phyloP scores from a whole-genome alignment of 2,797 vertebrate species.

The Girardinus metallicus region DNA sequence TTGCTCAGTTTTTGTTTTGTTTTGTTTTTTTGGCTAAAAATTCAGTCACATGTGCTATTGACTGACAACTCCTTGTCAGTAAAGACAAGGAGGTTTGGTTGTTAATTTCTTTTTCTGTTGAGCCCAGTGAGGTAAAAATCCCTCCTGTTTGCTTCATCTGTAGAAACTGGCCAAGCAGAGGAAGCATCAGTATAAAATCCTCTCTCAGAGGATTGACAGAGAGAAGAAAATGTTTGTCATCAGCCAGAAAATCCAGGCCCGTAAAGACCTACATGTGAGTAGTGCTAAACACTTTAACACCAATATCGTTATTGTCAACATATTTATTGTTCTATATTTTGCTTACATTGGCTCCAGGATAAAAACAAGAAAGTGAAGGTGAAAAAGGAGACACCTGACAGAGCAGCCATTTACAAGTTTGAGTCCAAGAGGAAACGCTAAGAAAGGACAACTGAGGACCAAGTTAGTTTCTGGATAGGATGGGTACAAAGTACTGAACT shows the following conservation, averaged over 20 bases:
- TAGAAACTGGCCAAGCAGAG: slow-evolving; percentile 87
- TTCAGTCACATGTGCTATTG: not conserved
- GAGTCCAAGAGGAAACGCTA: slow-evolving; percentile 89
- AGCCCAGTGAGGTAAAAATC: not conserved
- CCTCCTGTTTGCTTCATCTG: slow-evolving; percentile 16
- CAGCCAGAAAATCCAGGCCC: slow-evolving; percentile 94
- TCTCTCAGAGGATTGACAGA: slow-evolving; percentile 90
- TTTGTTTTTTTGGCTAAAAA: not conserved
- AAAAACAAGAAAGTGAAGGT: slow-evolving; percentile 91
- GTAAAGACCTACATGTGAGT: slow-evolving; percentile 91
- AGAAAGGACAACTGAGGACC: slow-evolving; percentile 16
- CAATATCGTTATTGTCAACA: not conserved
- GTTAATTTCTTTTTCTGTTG: not conserved
- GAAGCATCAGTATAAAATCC: slow-evolving; percentile 84
- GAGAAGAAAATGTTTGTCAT: slow-evolving; percentile 93
- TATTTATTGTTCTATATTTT: not conserved
- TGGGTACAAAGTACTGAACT: slow-evolving; percentile 17
- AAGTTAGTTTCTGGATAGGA: not conserved
- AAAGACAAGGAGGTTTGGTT: not conserved
- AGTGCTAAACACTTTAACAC: not conserved
- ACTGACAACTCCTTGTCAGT: not conserved
- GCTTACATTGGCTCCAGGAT: slow-evolving; percentile 79
- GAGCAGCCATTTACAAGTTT: slow-evolving; percentile 94
- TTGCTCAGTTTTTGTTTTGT: not conserved
- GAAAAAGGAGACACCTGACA: slow-evolving; percentile 84